phyloP scores from a whole-genome alignment of 2,888 invertebrate genomes.

The Cephonodes hylas region DNA sequence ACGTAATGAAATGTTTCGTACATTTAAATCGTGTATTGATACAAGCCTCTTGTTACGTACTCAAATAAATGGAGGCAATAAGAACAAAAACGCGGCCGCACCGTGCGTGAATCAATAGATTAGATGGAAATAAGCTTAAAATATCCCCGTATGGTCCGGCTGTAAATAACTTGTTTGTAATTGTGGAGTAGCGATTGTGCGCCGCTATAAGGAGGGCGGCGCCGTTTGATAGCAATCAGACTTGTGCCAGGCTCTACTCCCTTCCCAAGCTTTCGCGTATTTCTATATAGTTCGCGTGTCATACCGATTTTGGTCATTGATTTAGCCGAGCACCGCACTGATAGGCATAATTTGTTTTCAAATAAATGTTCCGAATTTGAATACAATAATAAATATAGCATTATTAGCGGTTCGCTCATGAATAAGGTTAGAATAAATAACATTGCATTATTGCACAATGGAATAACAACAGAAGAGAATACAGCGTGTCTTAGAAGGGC shows the following conservation, averaged over 20 bases:
- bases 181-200: conserved; percentile 55
- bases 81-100: conserved; percentile 37
- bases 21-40: too few relatives aligned
- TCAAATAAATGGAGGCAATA: neutral
- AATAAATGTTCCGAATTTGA: conserved; percentile 7
- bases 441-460: conserved; percentile 68
- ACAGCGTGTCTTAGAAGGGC: conserved; percentile 59
- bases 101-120: conserved; percentile 55
- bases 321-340: neutral
- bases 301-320: conserved; percentile 13
- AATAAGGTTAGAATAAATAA: conserved; percentile 48
- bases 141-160: conserved; percentile 52
- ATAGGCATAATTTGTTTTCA: conserved; percentile 6
- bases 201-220: conserved; percentile 44
- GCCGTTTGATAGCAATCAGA: conserved; percentile 54
- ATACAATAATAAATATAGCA: conserved; percentile 6
- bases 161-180: conserved; percentile 66
- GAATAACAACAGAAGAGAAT: conserved; percentile 61
- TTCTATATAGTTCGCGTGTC: conserved; percentile 24
- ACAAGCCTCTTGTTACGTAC: neutral
- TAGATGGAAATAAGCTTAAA: conserved; percentile 56
- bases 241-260: conserved; percentile 41
- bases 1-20: conserved; percentile 15
- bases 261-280: conserved; percentile 43
- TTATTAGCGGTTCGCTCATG: conserved; percentile 23